Base-by-base conservation (phyloP, 2,797 vertebrate species). In the Pseudochirops corinnae region DNA sequence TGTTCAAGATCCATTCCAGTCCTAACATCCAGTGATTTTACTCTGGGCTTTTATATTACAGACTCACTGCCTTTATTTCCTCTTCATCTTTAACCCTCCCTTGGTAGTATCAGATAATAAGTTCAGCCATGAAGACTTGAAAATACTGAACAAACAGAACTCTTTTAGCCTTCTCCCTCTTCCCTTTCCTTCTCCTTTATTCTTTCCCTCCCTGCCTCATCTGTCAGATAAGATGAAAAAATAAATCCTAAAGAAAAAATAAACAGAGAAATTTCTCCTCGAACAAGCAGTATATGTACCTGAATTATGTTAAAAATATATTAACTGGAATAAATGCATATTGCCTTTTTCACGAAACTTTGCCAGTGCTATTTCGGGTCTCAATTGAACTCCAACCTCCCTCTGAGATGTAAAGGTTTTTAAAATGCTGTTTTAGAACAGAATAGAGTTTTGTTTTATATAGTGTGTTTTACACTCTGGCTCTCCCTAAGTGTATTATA, bases 251-350 rank as follows among this genome's bases (percentile, higher is more conserved):
- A 97, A 96, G 96, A 39, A 98, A 97, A 96, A 97, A 97, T 93
- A 97, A 97, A 96, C 14, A 97, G 82, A 95, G 92, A 55, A 62
- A 94, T 90, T 95, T 50, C 28, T 13, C 58, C 97, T 53, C 90
- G 95, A 98, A 98, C 74, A 98, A 98, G 96, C 3, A 93, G 33
- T 91, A 33, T 96, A 97, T 93, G 94, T 96, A 96, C 96, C 92
- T 74, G 52, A 97, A 98, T 98, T 98, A 98, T 98, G 97, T 97
- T 98, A 98, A 99, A 87, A 98, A 98, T 98, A 98, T 96, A 98
- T 97, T 97, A 98, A 98, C 98, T 95, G 96, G 93, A 97, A 95
- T 58, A 95, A 94, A 96, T 92, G 91, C 74, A 67, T 94, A 97
- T 97, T 97, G 96, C 94, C 29, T 97, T 98, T 98, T 98, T 98